Base-by-base conservation (phyloP, 2,113 vertebrate genomes). In the Burhinus bistriatus region DNA sequence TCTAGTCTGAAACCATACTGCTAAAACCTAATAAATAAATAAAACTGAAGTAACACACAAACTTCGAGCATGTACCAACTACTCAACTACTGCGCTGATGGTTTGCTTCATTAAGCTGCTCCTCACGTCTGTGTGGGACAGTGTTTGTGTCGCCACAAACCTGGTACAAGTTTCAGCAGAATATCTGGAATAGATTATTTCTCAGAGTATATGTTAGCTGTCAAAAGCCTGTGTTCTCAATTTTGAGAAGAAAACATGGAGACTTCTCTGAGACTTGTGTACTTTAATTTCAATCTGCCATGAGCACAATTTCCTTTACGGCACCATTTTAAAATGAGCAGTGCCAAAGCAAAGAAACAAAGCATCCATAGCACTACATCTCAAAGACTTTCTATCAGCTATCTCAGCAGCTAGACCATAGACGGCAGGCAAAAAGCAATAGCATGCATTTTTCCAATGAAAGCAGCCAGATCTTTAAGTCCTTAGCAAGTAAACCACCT, bases 401-500 rank as follows among this genome's bases (percentile, higher is more conserved):
- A n/a, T 52, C 20, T n/a, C 32, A 58, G 62, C 38, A 58, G 62
- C 57, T 42, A 26, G 52, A 66, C 45, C 23, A 22, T 9, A 27
- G 3, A 8, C 8, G n/a, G 27, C 15, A 44, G 61, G 54, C 2
- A 3, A 47, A 83, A 51, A 86, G 45, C 69, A n/a, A 10, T 4
- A 38, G 12, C 29, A 7, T 18, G 11, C 18, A 1, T 18, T 70
- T 59, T 45, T 44, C 51, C 34, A 30, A 19, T 17, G 36, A 45
- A 68, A 55, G 59, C 58, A 79, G 40, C 26, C 23, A 38, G 54
- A 17, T 36, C 30, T 21, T 5, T 29, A 1, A 38, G 30, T 55
- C 49, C 93, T 96, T 83, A 30, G 93, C 76, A 68, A 62, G 86
- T 84, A 77, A 92, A 42, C 92, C 95, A 93, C 87, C 94, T 96